Evolutionary conservation across 2,113 vertebrate genomes (phyloP), one percentile per base, ranked within the genome.

Genomic region (Nannobrachium achirus): DNA sequence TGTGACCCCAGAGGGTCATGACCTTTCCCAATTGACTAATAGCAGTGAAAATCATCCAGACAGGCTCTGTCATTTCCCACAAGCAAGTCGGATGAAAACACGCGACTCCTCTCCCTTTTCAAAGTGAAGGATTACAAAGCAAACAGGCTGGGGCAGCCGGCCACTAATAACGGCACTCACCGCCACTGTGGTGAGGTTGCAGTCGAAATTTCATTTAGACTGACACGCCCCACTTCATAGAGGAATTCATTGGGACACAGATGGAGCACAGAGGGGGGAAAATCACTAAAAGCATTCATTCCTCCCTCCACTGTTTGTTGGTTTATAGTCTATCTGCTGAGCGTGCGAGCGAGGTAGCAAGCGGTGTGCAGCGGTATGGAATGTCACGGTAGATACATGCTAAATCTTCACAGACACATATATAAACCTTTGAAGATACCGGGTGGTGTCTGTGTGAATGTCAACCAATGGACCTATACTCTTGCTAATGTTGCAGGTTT

Each of bases 161-260:
- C 58, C 74, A 14, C 25, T 51, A 10, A 75, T 58, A 49, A 83
- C 64, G 9, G 40, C 25, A 61, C 69, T 14, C 63, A 0, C 14
- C 0, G 64, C 57, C 60, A 70, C 76, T 83, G 79, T 72, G 19
- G 33, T 16, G 2, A 52, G 48, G 63, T 63, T 18, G 59, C 40
- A 52, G 76, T 42, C 66, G 76, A 73, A 89, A 82, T 69, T 56
- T 59, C 40, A 44, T 44, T 44, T 52, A 89, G 69, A 73, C 77
- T 25, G 58, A 41, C 77, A 81, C 80, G 25, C 73, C 80, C 56
- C 3, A 19, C 8, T 55, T 80, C 59, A 73, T 40, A 44, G 48
- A 25, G 60, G 38, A 55, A 73, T 56, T 71, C 41, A 51, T 8
- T 18, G 40, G 58, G 48, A 53, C 3, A 20, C 55, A 69, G 76